Base-by-base conservation (phyloP, 1,140 invertebrate species). In the Chironomus striatipennis region DNA sequence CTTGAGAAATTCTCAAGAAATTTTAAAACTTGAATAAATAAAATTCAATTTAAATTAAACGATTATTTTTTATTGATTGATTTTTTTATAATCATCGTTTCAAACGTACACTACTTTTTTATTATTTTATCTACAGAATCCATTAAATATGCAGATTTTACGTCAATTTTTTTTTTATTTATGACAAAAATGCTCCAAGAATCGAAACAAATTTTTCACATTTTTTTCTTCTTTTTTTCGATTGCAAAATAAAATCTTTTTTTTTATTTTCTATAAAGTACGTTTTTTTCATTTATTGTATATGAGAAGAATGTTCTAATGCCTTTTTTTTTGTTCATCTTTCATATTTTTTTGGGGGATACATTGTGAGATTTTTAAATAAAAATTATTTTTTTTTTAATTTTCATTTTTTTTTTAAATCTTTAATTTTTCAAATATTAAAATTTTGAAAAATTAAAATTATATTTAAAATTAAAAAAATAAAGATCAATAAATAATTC, bases 41-140 rank as follows among this genome's bases (percentile, higher is more conserved):
- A 57, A 57, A 57, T 57, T 57, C 15, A 5, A 15, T 57, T 57
- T 57, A 57, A 70, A 20, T 70, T 70, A 70, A 70, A 70, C 65
- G 20, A 70, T 70, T 70, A 70, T 70, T 70, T 57, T 21, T 70
- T 70, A 70, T 70, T 70, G 65, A 70, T 70, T 70, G 65, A 70
- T 70, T 70, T 70, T 57, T 70, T 70, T 18, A 20, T 70, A 20
- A 20, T 21, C 17, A 70, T 70, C 65, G 65, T 70, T 70, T 70
- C 65, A 70, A 70, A 70, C 65, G 65, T 70, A 18, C 65, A 70
- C 65, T 70, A 70, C 47, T 57, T 57, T 57, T 57, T 57, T 57
- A n/a, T 70, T 70, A 17, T 70, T 21, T 70, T 70, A 70, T 70
- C 65, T 70, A 70, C 65, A 70, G 9, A 18, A 70, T 70, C 65